Evolutionary conservation across 2,113 vertebrate species (phyloP), one percentile per base, ranked within the genome.

Genomic region (Megaceryle maxima): DNA sequence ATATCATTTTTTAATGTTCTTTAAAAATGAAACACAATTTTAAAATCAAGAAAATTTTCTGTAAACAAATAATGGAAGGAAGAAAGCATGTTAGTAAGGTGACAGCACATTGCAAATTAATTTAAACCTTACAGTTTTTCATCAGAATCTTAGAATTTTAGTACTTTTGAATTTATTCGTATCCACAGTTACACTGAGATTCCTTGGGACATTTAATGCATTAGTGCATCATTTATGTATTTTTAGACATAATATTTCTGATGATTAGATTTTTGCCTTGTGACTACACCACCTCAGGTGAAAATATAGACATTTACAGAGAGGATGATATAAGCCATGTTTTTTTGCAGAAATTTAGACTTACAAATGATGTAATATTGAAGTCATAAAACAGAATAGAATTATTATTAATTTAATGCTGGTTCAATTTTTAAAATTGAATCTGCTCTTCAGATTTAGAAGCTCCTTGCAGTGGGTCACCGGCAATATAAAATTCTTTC

Each of bases 401-500:
- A 22, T 35, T 12, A 89, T 69, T 81, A 79, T 90, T 87, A 83
- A 84, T 73, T 94, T 90, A 73, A 83, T 26, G 29, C 26, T 67
- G 16, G 21, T 83, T 93, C 59, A 62, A 56, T 69, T 94, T 95
- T 93, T 63, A 88, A 96, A 90, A 87, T 46, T 35, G 14, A 76
- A 69, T 84, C 53, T 89, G 16, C 13, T 88, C 10, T 68, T 85
- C 63, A 37, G 29, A 74, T 35, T 25, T 56, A 80, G 35, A 87
- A 64, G 3, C 3, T 69, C 41, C 77, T 79, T 85, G 16, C 39
- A 78, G 5, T 75, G 59, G 55, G 5, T 60, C 46, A 68, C 55
- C 41, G 8, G n/a, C 20, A 84, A 81, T 80, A 11, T 7, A 48
- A 16, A 33, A 10, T 4, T 16, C 4, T 63, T 74, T 73, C 37